Conservation (phyloP, 2,113 vertebrate species). For the Dicerorhinus sumatrensis region DNA sequence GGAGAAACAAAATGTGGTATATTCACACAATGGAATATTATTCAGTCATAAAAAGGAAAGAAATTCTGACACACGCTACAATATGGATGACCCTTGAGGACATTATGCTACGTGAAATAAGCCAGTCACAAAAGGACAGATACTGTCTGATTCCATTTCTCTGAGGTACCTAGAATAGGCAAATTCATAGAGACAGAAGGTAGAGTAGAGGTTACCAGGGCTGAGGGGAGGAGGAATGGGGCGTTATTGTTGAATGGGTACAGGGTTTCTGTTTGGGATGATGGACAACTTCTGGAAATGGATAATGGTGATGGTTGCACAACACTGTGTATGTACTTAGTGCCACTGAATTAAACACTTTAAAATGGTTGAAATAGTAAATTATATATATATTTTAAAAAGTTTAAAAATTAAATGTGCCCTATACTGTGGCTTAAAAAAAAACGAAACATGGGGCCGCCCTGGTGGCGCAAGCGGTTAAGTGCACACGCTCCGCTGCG, state of each 20-base stretch:
- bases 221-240: too few species aligned
- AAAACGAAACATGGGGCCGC: background rate
- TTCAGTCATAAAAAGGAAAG: background rate
- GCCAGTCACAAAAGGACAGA: background rate
- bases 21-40: background rate
- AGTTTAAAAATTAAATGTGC: background rate
- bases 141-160: background rate
- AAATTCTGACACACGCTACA: background rate
- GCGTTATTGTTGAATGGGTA: background rate
- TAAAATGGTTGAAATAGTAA: background rate
- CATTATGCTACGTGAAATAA: background rate
- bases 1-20: background rate
- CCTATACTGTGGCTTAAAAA: background rate
- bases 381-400: background rate
- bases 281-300: conserved; percentile 10
- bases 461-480: too few species aligned
- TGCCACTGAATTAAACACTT: background rate
- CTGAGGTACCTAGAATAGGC: background rate
- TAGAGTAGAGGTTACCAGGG: background rate
- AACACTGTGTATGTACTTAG: background rate
- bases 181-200: background rate
- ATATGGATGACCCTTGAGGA: background rate
- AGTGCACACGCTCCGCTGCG: too few species aligned
- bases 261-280: background rate
- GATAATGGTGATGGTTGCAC: background rate